Base-by-base conservation (phyloP, 2,888 invertebrate species). In the Mimumesa dahlbomi region DNA sequence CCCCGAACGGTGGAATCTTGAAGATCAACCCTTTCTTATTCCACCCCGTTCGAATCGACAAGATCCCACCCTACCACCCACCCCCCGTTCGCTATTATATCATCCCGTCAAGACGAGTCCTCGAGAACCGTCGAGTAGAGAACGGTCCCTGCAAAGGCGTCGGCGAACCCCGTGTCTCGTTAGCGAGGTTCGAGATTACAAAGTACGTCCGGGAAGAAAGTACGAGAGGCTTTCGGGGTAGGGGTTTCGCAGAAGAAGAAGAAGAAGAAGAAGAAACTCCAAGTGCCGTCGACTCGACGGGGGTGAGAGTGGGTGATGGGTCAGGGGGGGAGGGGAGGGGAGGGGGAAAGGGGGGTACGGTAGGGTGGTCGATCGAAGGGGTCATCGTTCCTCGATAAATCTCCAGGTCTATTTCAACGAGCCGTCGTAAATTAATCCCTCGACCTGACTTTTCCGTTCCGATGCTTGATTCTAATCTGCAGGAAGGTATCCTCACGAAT, bases 381-480 rank as follows among this genome's bases (percentile, higher is more conserved):
- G 72, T 79, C 74, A 71, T 79, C 68, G 77, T 75, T 67, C 54
- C 65, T 57, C 73, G 79, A 82, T 75, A 77, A 79, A 78, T 80
- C 74, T 76, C 42, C 56, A 56, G 77, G 76, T 80, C 80, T 74
- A 78, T 80, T 80, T 80, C 78, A 71, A 71, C 77, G 73, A 80
- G 58, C 63, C 63, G 40, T 63, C 79, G 76, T 74, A 80, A 80
- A 80, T 80, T 80, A 80, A 80, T 82, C 81, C 76, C 63, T 53
- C 74, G 69, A 65, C 54, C 73, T 65, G 80, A 79, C 77, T 82
- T 64, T 75, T 81, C 77, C 76, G 64, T 75, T 56, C 68, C 66
- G 70, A 56, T 62, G 76, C 78, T 77, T 78, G 82, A 82, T 82
- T 81, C 78, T 82, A 82, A 82, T 82, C 81, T 79, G 48, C 46